Base-by-base conservation (phyloP, 1,140 invertebrate species). In the Drosophila cardini region DNA sequence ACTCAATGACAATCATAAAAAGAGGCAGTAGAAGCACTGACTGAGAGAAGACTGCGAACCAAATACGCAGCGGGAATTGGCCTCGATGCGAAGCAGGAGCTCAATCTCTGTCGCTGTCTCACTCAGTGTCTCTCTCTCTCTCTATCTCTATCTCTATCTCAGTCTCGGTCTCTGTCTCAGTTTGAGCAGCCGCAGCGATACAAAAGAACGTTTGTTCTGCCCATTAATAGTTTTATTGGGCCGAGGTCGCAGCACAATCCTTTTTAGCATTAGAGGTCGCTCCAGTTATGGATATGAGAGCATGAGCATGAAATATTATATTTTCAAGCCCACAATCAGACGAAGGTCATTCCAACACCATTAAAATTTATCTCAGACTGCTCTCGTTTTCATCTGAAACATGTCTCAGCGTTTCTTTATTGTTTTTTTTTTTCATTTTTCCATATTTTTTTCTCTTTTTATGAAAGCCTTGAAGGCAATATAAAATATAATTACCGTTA, bases 221-320 rank as follows among this genome's bases (percentile, higher is more conserved):
- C 81, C 81, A 86, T 90, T 90, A 81, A 89, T 83, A 65, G 81
- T 86, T 91, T 91, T 91, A 90, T 91, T 76, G 76, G 52, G 57
- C 76, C 76, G 48, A 56, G 42, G 36, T 10, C 55, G 55, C 4
- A 42, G 58, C 38, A 21, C 30, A 79, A 76, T 86, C 79, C 80
- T 85, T 78, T 78, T 46, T 32, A 55, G 40, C 8, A 5, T 55
- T 61, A 57, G 64, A 73, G 62, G 73, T 50, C 84, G 80, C 83
- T 89, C 73, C 67, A 85, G 86, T 91, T 91, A 79, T 78, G 73
- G 43, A 64, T 64, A 63, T 76, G 78, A 38, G 73, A 38, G 73
- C 84, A 80, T 89, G 73, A 38, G 73, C 84, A 80, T 89, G 74
- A 89, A 90, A 89, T 90, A 80, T 84, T 67, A 74, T 53, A 89